These are phyloP conservation scores for Temnothorax nylanderi DNA, from an alignment of 1,140 invertebrate species.

Conservation along the genomic window DNA sequence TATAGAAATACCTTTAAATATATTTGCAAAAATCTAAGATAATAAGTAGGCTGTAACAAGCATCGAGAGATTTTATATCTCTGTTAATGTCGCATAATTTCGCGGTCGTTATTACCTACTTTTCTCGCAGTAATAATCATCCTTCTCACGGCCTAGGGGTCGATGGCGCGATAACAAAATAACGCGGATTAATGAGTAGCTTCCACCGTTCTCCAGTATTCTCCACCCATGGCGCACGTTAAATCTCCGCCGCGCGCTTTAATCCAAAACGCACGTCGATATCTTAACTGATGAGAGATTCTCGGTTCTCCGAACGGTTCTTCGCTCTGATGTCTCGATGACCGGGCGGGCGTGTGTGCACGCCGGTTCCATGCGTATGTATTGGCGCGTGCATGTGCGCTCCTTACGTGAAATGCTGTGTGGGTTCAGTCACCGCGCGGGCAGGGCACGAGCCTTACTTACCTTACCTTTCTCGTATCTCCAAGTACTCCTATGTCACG, in stretches of 20 bases:
- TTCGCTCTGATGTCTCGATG: constrained; percentile 40
- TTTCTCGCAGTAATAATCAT: constrained; percentile 29
- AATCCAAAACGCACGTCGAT: constrained; percentile 48
- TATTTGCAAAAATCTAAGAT: background rate
- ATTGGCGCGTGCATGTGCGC: background rate
- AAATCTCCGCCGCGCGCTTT: constrained; percentile 8
- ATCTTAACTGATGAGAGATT: constrained; percentile 67
- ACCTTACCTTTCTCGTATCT: constrained; percentile 73
- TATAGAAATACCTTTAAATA: too few species aligned
- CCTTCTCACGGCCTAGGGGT: constrained; percentile 46
- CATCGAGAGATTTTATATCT: constrained; percentile 32
- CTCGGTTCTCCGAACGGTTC: constrained; percentile 60
- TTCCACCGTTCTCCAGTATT: constrained; percentile 38
- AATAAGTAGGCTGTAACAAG: constrained; percentile 15
- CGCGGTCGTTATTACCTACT: constrained; percentile 7
- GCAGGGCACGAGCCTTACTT: constrained; percentile 75
- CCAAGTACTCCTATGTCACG: constrained; percentile 69
- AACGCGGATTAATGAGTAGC: constrained; percentile 36
- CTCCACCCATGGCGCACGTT: constrained; percentile 2
- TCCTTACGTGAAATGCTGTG: constrained; percentile 66
- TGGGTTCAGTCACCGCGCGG: constrained; percentile 77
- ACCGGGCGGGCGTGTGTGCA: background rate
- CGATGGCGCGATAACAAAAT: constrained; percentile 49
- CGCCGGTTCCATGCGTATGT: background rate
- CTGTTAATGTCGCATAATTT: constrained; percentile 40